Conservation (phyloP, 2,113 vertebrate species). For the Microcebus lehilahytsara region DNA sequence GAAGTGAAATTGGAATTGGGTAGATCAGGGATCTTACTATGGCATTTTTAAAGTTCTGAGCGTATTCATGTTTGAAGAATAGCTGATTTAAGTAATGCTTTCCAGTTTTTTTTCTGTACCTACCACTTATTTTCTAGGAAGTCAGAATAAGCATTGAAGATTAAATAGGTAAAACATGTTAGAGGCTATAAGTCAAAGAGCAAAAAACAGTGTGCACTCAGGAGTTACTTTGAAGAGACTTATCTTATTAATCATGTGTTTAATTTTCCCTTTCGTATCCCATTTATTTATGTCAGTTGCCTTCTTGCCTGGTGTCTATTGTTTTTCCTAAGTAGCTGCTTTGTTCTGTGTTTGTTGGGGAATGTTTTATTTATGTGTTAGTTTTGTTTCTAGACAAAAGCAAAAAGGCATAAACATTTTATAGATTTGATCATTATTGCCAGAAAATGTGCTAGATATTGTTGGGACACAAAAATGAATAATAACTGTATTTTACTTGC, state of each 20-base stretch:
- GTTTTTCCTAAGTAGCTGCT: not conserved
- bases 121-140: not conserved
- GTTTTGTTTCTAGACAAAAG: constrained; percentile 7
- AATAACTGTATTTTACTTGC: constrained; percentile 16
- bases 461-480: not conserved
- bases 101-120: not conserved
- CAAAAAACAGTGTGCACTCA: not conserved
- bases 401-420: not conserved
- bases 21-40: not conserved
- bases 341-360: not conserved
- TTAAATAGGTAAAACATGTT: constrained; percentile 14
- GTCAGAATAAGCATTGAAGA: not conserved
- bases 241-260: not conserved
- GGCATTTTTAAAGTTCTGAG: not conserved
- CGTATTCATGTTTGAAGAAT: constrained; percentile 8
- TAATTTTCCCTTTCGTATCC: not conserved
- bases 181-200: not conserved
- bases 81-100: constrained; percentile 9
- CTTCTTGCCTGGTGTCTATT: not conserved
- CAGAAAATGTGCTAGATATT: not conserved
- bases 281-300: not conserved
- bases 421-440: not conserved
- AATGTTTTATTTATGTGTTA: not conserved
- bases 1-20: not conserved
- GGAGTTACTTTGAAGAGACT: not conserved